Evolutionary conservation across 2,888 invertebrate genomes (phyloP).

Genomic region (Amiota communis): DNA sequence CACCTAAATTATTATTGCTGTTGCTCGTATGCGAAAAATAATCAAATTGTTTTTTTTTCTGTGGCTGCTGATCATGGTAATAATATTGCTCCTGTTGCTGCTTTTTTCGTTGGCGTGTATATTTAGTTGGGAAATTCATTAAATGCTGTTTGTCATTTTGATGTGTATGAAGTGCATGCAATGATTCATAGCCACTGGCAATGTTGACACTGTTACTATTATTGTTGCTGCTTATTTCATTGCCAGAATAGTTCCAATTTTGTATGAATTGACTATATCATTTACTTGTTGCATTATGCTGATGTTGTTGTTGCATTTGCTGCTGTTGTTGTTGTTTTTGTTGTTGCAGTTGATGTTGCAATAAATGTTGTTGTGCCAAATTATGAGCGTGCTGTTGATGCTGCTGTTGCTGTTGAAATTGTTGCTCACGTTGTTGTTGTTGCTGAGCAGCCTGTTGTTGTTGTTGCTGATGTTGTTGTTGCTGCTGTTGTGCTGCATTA

Average conservation of each 20-base stretch:
- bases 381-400: conserved; percentile 52
- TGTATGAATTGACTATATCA: conserved; percentile 71
- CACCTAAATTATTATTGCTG: conserved; percentile 36
- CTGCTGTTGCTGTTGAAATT: conserved; percentile 57
- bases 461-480: conserved; percentile 63
- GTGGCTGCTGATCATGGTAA: conserved; percentile 43
- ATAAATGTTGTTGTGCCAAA: conserved; percentile 45
- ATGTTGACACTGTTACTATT: conserved; percentile 44
- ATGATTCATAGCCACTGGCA: conserved; percentile 53
- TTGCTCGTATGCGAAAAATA: conserved; percentile 52
- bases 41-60: conserved; percentile 53
- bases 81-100: conserved; percentile 44
- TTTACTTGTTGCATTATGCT: conserved; percentile 70
- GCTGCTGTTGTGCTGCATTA: conserved; percentile 70
- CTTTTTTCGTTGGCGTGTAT: conserved; percentile 16
- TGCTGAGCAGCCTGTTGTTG: conserved; percentile 65
- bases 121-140: conserved; percentile 46
- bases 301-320: conserved; percentile 69
- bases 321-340: conserved; percentile 64
- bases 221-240: conserved; percentile 23
- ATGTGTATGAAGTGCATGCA: conserved; percentile 44
- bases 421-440: conserved; percentile 56
- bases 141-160: conserved; percentile 40
- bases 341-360: conserved; percentile 54
- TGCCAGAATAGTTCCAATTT: conserved; percentile 70